Evolutionary conservation across 2,888 invertebrate species (phyloP).

Genomic region (Amphipyra tragopoginis): DNA sequence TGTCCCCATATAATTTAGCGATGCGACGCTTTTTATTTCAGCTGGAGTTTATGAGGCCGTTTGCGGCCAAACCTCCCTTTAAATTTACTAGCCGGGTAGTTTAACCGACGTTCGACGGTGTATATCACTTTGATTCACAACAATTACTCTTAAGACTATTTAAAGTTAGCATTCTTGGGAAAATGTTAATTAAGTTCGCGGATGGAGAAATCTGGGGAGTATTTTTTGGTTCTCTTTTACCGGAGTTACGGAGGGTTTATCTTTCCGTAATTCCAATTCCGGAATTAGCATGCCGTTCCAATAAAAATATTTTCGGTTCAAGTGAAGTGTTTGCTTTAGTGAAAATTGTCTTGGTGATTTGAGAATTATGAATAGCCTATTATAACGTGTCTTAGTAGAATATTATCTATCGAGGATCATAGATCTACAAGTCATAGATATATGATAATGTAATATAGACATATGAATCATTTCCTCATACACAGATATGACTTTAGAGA

Average conservation of each 20-base stretch:
- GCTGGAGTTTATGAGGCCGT: constrained; percentile 75
- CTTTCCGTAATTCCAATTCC: constrained; percentile 26
- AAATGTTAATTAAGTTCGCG: constrained; percentile 78
- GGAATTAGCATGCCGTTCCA: constrained; percentile 29
- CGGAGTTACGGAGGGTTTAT: background rate
- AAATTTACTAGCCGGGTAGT: constrained; percentile 71
- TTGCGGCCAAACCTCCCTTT: constrained; percentile 69
- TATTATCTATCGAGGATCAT: no score
- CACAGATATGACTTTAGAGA: no score
- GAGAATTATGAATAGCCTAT: background rate
- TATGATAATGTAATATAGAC: no score
- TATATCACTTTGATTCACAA: constrained; percentile 73
- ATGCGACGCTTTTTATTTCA: constrained; percentile 76
- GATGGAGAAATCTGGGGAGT: constrained; percentile 14
- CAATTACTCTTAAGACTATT: constrained; percentile 71
- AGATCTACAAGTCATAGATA: no score
- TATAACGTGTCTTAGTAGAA: background rate
- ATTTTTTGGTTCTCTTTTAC: constrained; percentile 40
- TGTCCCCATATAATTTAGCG: constrained; percentile 72
- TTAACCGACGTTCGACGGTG: constrained; percentile 53
- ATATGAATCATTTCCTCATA: no score
- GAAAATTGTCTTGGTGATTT: background rate
- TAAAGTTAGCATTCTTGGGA: constrained; percentile 60
- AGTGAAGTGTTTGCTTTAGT: background rate
- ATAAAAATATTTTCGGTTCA: constrained; percentile 14